These are phyloP conservation scores for Tenthredo amoena DNA, from an alignment of 2,888 invertebrate species.

Conservation along the genomic window DNA sequence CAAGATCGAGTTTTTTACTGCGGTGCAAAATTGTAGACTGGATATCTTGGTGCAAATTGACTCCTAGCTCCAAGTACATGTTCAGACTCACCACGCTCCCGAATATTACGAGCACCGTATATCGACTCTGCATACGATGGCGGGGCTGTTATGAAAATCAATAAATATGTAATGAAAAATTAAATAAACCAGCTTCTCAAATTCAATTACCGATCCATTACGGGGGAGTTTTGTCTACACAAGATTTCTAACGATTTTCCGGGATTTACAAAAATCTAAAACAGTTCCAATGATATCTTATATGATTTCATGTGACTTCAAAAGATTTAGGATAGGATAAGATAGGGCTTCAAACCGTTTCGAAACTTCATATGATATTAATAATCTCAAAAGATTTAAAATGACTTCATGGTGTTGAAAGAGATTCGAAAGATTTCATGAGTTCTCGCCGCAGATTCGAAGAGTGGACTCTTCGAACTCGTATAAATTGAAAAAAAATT, in stretches of 20 bases:
- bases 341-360: neutral
- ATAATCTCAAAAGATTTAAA: slow-evolving; percentile 12
- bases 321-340: neutral
- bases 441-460: neutral
- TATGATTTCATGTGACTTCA: neutral
- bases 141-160: slow-evolving; percentile 78
- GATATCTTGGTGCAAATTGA: slow-evolving; percentile 75
- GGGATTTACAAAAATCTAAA: too few relatives aligned
- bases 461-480: neutral
- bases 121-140: slow-evolving; percentile 84
- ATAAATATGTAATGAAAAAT: neutral
- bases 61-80: slow-evolving; percentile 74
- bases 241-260: neutral
- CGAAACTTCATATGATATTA: neutral
- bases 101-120: slow-evolving; percentile 82
- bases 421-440: neutral
- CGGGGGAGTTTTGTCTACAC: too few relatives aligned
- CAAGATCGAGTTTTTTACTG: slow-evolving; percentile 56
- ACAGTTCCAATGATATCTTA: neutral
- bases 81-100: slow-evolving; percentile 83
- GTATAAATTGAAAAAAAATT: slow-evolving; percentile 8
- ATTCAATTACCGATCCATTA: neutral
- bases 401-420: neutral
- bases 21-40: slow-evolving; percentile 73
- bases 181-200: neutral